These are phyloP conservation scores for Euthynnus affinis DNA, from an alignment of 2,797 vertebrate genomes.

Conservation along the genomic window DNA sequence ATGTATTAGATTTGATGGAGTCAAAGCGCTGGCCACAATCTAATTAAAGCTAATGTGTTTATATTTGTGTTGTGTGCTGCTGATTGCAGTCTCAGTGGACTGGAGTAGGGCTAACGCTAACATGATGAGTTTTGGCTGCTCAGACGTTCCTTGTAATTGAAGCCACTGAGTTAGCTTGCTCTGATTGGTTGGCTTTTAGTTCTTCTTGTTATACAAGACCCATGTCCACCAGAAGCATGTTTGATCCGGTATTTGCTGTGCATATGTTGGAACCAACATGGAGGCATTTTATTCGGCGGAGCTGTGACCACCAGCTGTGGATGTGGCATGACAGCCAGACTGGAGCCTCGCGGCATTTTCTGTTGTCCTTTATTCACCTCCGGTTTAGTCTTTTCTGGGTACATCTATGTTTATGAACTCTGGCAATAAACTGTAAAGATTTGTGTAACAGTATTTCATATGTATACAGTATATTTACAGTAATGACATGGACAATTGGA, in stretches of 20 bases:
- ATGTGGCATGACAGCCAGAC: constrained; percentile 67
- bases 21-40: constrained; percentile 79
- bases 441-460: not conserved
- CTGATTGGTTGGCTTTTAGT: constrained; percentile 60
- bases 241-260: constrained; percentile 53
- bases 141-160: constrained; percentile 73
- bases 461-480: not conserved
- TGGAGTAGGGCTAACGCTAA: constrained; percentile 51
- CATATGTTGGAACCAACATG: constrained; percentile 60
- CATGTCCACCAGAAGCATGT: constrained; percentile 45
- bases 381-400: constrained; percentile 34
- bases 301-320: constrained; percentile 49
- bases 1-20: constrained; percentile 80
- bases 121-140: constrained; percentile 73
- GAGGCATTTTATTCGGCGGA: constrained; percentile 56
- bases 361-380: constrained; percentile 43
- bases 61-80: constrained; percentile 83
- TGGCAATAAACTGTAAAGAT: constrained; percentile 10
- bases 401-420: not conserved
- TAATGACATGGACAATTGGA: not conserved
- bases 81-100: constrained; percentile 83
- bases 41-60: constrained; percentile 88
- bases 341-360: constrained; percentile 57
- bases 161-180: constrained; percentile 52
- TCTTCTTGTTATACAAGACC: constrained; percentile 54